phyloP scores from a whole-genome alignment of 2,113 vertebrate species.

The Delphinapterus leucas region DNA sequence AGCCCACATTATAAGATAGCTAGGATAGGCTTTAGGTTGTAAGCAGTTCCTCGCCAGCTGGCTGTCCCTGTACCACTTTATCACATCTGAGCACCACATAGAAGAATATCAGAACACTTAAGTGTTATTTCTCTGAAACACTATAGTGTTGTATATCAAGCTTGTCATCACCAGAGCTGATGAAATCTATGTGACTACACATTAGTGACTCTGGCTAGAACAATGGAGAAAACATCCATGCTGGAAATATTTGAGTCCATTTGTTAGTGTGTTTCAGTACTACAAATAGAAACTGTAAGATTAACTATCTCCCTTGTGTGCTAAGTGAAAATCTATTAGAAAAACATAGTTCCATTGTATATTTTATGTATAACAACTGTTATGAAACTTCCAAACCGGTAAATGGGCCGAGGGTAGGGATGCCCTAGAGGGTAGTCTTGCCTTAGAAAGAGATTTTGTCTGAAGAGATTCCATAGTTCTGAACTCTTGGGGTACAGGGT shows the following conservation, averaged over 20 bases:
- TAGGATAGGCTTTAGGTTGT: background rate
- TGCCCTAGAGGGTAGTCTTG: background rate
- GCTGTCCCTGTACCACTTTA: background rate
- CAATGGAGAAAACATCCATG: background rate
- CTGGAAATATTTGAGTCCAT: background rate
- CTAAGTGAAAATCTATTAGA: conserved; percentile 49
- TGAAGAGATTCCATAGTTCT: background rate
- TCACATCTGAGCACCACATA: background rate
- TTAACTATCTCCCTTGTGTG: background rate
- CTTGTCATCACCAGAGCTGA: conserved; percentile 1
- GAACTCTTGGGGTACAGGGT: background rate
- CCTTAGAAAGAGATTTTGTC: background rate
- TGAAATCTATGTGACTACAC: background rate
- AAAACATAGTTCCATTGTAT: background rate
- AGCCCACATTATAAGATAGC: background rate
- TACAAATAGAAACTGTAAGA: conserved; percentile 22
- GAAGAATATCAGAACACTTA: background rate
- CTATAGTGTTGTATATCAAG: background rate
- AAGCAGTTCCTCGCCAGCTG: background rate
- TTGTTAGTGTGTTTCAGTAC: background rate
- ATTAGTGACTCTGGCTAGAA: background rate
- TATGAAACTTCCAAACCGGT: background rate
- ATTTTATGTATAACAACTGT: background rate
- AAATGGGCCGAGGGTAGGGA: background rate
- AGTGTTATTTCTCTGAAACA: background rate